Evolutionary conservation across 2,797 vertebrate genomes (phyloP).

Genomic region (Rhinatrema bivittatum): DNA sequence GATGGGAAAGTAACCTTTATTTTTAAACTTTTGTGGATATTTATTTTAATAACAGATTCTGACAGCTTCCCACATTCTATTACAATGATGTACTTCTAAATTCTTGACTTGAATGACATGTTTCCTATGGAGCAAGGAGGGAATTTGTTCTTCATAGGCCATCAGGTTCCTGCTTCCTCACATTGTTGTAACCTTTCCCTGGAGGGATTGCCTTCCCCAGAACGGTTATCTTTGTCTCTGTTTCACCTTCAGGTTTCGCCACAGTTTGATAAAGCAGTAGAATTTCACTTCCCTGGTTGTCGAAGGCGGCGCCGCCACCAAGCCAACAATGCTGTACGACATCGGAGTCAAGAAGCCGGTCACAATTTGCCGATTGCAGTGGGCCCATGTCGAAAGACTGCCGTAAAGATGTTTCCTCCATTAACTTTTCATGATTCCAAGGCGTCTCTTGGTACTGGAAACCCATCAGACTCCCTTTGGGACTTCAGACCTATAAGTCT

Average conservation of each 20-base stretch:
- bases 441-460: conserved; percentile 1
- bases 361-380: conserved; percentile 13
- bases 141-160: no score
- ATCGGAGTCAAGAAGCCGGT: conserved; percentile 28
- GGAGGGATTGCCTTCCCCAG: no score
- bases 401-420: conserved; percentile 56
- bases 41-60: no score
- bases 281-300: conserved; percentile 16
- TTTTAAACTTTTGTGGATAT: no score
- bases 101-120: no score
- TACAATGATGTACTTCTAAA: no score
- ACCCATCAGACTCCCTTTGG: fast-evolving
- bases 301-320: conserved; percentile 20
- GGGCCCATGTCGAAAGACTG: conserved; percentile 32
- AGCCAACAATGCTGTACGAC: conserved; percentile 35
- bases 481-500: fast-evolving
- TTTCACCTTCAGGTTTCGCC: conserved; percentile 62
- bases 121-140: no score
- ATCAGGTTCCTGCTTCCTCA: no score
- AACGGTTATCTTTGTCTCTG: background rate
- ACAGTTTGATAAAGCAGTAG: conserved; percentile 61
- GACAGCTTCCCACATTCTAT: no score
- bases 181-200: no score
- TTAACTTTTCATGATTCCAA: conserved; percentile 56
- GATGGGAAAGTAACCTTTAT: no score